Base-by-base conservation (phyloP, 2,888 invertebrate species). In the Rhamphomyia laevipes region DNA sequence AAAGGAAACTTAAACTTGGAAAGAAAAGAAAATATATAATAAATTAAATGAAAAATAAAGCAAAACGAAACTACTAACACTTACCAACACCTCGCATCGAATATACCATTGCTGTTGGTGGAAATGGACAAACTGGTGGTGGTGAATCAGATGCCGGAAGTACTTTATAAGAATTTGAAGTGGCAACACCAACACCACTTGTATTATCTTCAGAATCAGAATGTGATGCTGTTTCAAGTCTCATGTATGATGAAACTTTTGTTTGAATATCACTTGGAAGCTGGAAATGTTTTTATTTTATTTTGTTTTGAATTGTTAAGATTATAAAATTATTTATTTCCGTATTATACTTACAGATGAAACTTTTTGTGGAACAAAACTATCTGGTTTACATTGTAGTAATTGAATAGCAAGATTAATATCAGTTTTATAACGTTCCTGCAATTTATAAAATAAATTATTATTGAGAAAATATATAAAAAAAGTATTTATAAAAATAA, bases 381-480 rank as follows among this genome's bases (percentile, higher is more conserved):
- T 89, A 56, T 89, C 87, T 57, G 94, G 94, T 66, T 93, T 94
- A 70, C 94, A 94, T 67, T 95, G 94, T 47, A 95, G 74, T 61
- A 95, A 75, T 70, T 94, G 92, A 58, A 94, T 92, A 53, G 94
- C 94, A 63, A 92, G 73, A 70, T 86, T 89, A 66, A 94, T 92
- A 67, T 95, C 95, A 63, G 86, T 88, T 68, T 91, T 86, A 71
- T 92, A 94, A 61, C 90, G 81, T 65, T 93, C 93, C 94, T 94
- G 75, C 41, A 81, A 80, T 55, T 27, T 3, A 27, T 7, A 27
- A 27, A 27, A 27, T 27, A 27, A 27, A 6, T 27, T n/a, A n/a
- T n/a, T n/a, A n/a, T n/a, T n/a, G n/a, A 27, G 7, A 27, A 7
- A 27, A 7, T 21, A 27, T 27, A 6, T 5, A 27, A 27, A 27